Evolutionary conservation across 2,113 vertebrate genomes (phyloP), one percentile per base, ranked within the genome.

Genomic region (Caranx melampygus): DNA sequence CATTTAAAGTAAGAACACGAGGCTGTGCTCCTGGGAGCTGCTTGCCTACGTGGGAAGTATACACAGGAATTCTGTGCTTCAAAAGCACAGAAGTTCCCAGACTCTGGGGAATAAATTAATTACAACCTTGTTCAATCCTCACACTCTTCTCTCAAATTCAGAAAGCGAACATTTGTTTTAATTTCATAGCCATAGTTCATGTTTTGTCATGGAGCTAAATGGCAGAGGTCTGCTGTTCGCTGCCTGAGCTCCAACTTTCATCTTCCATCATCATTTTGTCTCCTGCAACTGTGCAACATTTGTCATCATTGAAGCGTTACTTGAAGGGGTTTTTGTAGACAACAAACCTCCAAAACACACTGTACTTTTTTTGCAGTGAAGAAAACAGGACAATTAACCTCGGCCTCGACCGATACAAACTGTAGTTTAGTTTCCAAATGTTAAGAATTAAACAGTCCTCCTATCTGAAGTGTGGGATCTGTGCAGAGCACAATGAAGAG

Each of bases 1-100:
- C 65, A 80, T 84, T 83, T 72, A 71, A 84, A 84, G 78, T 55
- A 65, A 79, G 74, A 85, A 76, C 65, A 83, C 45, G 18, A 80
- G 55, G 73, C 47, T 8, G 40, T 37, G 42, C 85, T 83, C 72
- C 3, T 76, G 84, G 84, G 87, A 85, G 34, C 37, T 13, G n/a
- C 40, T 72, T 84, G 71, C 66, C 75, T 80, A 49, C 44, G 14
- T 73, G 74, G 52, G 49, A 73, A 62, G 33, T 68, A 59, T 67
- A 40, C 64, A 69, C 52, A 72, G 47, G 45, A 61, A 66, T 61
- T 44, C 18, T 75, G 21, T 58, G 15, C 72, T 58, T 83, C 31
- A 73, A 79, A 89, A 81, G 64, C 52, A 69, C 34, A 47, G 11
- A 84, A 5, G 15, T 68, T 66, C 51, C 34, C 55, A 0, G 9